These are phyloP conservation scores for Vultur gryphus DNA, from an alignment of 2,797 vertebrate genomes.

Conservation along the genomic window DNA sequence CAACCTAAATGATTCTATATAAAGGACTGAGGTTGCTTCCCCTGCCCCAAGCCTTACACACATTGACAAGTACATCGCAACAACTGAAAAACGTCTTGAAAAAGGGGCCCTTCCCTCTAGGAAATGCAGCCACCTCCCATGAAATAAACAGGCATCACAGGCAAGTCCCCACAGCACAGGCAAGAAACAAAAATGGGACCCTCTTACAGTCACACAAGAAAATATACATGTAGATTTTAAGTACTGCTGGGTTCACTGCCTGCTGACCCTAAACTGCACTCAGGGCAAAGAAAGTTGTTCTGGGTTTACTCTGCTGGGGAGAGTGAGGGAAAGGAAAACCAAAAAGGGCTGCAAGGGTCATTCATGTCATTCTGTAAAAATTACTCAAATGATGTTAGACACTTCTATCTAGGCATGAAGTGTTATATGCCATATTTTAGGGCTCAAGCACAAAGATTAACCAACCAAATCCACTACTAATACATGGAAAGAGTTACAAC, in stretches of 20 bases:
- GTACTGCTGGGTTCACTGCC: background rate
- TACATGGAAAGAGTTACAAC: background rate
- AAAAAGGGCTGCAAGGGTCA: background rate
- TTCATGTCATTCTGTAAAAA: background rate
- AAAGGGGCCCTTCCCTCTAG: background rate
- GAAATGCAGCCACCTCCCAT: background rate
- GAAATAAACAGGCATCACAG: background rate
- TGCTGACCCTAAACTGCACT: background rate
- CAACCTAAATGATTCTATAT: background rate
- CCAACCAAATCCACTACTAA: background rate
- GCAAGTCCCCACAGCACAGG: background rate
- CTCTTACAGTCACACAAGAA: background rate
- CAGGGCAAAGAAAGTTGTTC: background rate
- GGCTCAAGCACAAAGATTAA: background rate
- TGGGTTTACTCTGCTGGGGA: background rate
- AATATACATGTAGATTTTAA: background rate
- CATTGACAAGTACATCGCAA: background rate
- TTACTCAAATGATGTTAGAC: background rate
- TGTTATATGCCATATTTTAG: background rate
- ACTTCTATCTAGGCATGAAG: background rate
- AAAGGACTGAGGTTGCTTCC: background rate
- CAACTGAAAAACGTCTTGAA: background rate
- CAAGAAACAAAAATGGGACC: background rate
- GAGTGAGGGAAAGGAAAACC: background rate
- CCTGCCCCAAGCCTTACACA: rapidly evolving